phyloP scores from a whole-genome alignment of 2,888 invertebrate species.

The Yponomeuta sedellus region DNA sequence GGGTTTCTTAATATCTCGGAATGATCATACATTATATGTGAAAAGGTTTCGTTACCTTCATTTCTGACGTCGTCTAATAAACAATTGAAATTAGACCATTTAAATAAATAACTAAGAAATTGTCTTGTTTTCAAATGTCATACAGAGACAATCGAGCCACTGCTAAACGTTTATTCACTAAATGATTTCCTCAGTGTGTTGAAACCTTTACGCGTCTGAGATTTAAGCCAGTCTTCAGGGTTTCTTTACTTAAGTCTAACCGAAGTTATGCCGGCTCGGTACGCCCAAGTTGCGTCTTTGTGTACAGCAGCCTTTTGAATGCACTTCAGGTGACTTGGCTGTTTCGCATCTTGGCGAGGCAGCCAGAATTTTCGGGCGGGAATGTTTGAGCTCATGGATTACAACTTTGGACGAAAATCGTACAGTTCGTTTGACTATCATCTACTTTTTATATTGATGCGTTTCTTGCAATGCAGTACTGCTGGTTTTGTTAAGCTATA shows the following conservation, averaged over 20 bases:
- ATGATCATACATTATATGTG: too few relatives aligned
- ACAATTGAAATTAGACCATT: too few relatives aligned
- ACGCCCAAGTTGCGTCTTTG: constrained; percentile 62
- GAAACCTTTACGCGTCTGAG: constrained; percentile 41
- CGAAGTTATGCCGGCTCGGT: constrained; percentile 49
- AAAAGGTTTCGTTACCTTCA: too few relatives aligned
- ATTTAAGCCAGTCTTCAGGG: constrained; percentile 67
- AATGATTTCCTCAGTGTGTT: constrained; percentile 29
- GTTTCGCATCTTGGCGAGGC: constrained; percentile 36
- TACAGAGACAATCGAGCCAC: background rate
- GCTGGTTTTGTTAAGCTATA: too few relatives aligned
- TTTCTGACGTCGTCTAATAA: too few relatives aligned
- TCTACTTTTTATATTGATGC: background rate
- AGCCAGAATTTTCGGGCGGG: constrained; percentile 50
- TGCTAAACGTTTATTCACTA: background rate
- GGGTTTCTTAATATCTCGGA: too few relatives aligned
- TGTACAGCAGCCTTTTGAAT: constrained; percentile 44
- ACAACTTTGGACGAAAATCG: constrained; percentile 37
- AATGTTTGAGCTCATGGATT: constrained; percentile 44
- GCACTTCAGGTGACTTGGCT: constrained; percentile 60
- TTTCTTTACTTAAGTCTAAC: constrained; percentile 68
- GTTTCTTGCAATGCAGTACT: too few relatives aligned
- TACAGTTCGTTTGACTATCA: constrained; percentile 10
- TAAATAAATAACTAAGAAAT: too few relatives aligned
- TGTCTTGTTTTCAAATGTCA: background rate